Evolutionary conservation across 35 echinoderm and acorn worm genomes (phyloP).

Genomic region (Ptychodera flava): DNA sequence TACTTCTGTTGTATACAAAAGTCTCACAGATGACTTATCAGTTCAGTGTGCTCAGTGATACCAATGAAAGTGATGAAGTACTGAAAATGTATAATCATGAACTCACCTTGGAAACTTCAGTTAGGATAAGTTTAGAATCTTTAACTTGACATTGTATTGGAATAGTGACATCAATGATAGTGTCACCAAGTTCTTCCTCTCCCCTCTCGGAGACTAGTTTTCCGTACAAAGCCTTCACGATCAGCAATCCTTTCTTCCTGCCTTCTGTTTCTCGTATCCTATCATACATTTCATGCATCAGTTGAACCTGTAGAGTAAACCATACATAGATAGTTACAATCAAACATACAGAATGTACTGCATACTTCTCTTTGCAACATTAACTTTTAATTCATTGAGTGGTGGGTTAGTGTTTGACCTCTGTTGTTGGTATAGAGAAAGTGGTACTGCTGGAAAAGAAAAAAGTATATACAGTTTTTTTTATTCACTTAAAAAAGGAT

Average conservation of each 20-base stretch:
- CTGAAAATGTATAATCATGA: no score
- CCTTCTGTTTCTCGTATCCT: constrained; percentile 58
- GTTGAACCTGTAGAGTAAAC: constrained; percentile 42
- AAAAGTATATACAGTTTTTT: no score
- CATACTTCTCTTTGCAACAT: no score
- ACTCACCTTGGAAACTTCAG: constrained; percentile 83
- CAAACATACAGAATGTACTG: no score
- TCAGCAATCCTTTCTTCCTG: constrained; percentile 48
- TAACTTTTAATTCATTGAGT: no score
- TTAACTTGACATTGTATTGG: constrained; percentile 90
- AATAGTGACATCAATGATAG: constrained; percentile 73
- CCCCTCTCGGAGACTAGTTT: constrained; percentile 51
- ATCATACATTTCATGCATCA: constrained; percentile 76
- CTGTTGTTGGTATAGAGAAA: no score
- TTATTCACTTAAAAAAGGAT: no score
- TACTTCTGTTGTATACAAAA: neutral
- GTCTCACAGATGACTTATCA: neutral
- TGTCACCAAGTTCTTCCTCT: neutral
- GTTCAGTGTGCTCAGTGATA: neutral
- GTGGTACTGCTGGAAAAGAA: no score
- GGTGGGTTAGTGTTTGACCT: no score
- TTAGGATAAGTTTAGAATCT: constrained; percentile 77
- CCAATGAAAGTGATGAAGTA: no score
- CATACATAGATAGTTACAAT: no score
- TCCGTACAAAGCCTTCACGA: constrained; percentile 73